Conservation (phyloP, 2,888 invertebrate genomes). For the Hoplodrina ambigua region DNA sequence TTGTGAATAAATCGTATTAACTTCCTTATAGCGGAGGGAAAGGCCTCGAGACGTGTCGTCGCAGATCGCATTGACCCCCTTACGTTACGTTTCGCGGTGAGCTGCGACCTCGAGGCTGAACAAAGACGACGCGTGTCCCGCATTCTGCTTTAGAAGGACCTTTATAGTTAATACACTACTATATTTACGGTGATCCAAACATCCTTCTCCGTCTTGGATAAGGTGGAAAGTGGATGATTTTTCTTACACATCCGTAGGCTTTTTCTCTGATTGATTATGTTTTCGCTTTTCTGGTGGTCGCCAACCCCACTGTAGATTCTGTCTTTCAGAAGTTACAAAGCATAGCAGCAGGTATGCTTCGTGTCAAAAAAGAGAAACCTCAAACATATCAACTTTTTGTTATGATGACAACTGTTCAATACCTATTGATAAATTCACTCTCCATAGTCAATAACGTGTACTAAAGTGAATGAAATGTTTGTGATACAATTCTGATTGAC, state of each 20-base stretch:
- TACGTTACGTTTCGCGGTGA: slow-evolving; percentile 67
- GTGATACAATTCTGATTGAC: slow-evolving; percentile 18
- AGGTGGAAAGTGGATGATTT: not conserved
- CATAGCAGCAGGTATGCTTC: too few species aligned
- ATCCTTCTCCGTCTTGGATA: slow-evolving; percentile 5
- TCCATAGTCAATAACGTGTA: not conserved
- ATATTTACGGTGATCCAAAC: slow-evolving; percentile 56
- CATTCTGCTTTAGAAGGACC: slow-evolving; percentile 63
- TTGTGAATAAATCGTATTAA: slow-evolving; percentile 71
- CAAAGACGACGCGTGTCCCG: slow-evolving; percentile 71
- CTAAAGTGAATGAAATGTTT: slow-evolving; percentile 20
- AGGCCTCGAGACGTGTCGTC: slow-evolving; percentile 77
- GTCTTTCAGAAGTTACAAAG: not conserved
- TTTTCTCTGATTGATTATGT: too few species aligned
- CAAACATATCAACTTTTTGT: slow-evolving; percentile 16
- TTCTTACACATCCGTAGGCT: not conserved
- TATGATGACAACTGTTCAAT: slow-evolving; percentile 5
- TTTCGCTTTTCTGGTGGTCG: too few species aligned
- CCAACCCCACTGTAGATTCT: too few species aligned
- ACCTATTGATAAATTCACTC: slow-evolving; percentile 22
- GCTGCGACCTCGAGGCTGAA: slow-evolving; percentile 64
- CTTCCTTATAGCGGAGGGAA: slow-evolving; percentile 77
- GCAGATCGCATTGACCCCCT: slow-evolving; percentile 81
- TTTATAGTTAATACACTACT: slow-evolving; percentile 42
- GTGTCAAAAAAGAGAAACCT: not conserved